These are phyloP conservation scores for Pterocles orientalis DNA, from an alignment of 2,113 vertebrate species.

Conservation along the genomic window DNA sequence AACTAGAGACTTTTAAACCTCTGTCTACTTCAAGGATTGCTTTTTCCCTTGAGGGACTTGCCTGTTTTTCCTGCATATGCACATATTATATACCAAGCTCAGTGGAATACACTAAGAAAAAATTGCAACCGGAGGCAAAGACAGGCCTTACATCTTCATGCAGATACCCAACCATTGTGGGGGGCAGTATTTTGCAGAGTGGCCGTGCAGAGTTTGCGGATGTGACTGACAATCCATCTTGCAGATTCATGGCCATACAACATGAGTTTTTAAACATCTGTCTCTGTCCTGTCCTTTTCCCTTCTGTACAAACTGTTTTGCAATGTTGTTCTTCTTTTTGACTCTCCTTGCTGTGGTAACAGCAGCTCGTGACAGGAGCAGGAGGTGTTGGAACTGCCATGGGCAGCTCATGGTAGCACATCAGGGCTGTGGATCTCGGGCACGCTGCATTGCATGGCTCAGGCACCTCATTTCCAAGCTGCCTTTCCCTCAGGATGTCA, in stretches of 20 bases:
- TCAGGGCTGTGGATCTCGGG: fast-evolving
- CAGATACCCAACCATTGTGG: not conserved
- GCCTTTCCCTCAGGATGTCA: not conserved
- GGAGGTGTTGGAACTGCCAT: not conserved
- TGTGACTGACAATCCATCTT: not conserved
- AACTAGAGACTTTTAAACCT: constrained; percentile 8
- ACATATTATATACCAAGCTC: not conserved
- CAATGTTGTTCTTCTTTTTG: not conserved
- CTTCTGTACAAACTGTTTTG: not conserved
- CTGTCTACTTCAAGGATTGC: not conserved
- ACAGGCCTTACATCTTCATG: not conserved
- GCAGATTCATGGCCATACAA: fast-evolving
- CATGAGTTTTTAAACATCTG: not conserved
- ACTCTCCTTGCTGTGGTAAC: not conserved
- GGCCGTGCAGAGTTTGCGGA: not conserved
- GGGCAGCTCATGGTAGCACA: fast-evolving
- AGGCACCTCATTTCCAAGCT: not conserved
- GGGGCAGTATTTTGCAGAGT: not conserved
- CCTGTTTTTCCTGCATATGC: not conserved
- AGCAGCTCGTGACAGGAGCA: not conserved
- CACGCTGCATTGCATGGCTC: fast-evolving
- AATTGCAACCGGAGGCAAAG: not conserved
- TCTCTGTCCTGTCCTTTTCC: not conserved
- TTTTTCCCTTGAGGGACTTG: constrained; percentile 26
- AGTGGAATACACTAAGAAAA: not conserved